Evolutionary conservation across 2,888 invertebrate genomes (phyloP).

Genomic region (Trachelus troglodyta): DNA sequence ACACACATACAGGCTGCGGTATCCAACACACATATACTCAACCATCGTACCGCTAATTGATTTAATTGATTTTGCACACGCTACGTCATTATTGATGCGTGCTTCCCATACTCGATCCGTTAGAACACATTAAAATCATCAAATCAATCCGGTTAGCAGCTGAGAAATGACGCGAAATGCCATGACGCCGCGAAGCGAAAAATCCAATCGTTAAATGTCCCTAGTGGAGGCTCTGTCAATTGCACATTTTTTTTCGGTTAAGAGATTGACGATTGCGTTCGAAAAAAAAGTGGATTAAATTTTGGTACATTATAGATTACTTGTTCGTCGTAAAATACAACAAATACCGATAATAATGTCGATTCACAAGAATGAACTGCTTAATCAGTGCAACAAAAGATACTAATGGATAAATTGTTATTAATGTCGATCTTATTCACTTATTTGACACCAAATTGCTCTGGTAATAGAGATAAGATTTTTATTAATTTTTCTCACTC

Average conservation of each 20-base stretch:
- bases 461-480: not conserved
- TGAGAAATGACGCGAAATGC: conserved; percentile 46
- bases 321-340: not conserved
- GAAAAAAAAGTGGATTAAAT: not conserved
- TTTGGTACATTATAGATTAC: not conserved
- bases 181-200: conserved; percentile 28
- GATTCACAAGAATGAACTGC: not conserved
- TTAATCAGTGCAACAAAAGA: not conserved
- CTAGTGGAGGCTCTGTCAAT: not conserved
- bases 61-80: conserved; percentile 53
- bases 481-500: not conserved
- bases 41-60: conserved; percentile 46
- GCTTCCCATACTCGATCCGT: conserved; percentile 12
- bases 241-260: not conserved
- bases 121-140: conserved; percentile 54
- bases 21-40: conserved; percentile 14
- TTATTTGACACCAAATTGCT: not conserved
- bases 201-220: not conserved
- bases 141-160: conserved; percentile 48
- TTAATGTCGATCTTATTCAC: not conserved
- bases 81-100: conserved; percentile 53
- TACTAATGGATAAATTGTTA: not conserved
- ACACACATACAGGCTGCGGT: not conserved
- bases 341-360: not conserved
- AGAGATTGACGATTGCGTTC: not conserved